Evolutionary conservation across 2,888 invertebrate species (phyloP).

Genomic region (Galerucella calmariensis): DNA sequence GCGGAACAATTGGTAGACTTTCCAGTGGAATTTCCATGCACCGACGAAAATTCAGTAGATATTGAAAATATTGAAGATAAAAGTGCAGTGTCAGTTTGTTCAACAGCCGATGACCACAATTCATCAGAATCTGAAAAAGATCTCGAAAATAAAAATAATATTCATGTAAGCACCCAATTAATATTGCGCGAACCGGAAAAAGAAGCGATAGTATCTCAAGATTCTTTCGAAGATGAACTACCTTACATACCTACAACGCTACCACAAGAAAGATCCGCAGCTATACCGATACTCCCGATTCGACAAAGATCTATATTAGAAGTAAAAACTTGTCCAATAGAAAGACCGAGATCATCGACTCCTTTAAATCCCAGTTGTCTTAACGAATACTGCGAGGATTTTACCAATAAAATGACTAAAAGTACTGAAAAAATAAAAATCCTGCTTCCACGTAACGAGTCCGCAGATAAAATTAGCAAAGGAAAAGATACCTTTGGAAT

Average conservation of each 20-base stretch:
- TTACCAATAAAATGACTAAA: constrained; percentile 56
- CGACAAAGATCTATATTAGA: constrained; percentile 74
- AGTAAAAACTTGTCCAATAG: constrained; percentile 77
- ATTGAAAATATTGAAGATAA: constrained; percentile 24
- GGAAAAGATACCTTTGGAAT: constrained; percentile 59
- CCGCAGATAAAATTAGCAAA: constrained; percentile 56
- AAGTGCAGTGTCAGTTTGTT: constrained; percentile 35
- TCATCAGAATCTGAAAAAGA: constrained; percentile 81
- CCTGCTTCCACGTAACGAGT: constrained; percentile 68
- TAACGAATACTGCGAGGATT: constrained; percentile 74
- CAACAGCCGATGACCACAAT: constrained; percentile 63
- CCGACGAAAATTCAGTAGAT: not conserved
- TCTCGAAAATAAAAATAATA: constrained; percentile 66
- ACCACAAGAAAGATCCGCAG: constrained; percentile 85
- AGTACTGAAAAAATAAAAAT: constrained; percentile 76
- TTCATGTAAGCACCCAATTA: constrained; percentile 64
- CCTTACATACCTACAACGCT: constrained; percentile 92
- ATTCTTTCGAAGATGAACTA: constrained; percentile 85
- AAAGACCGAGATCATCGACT: constrained; percentile 79
- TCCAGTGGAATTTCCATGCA: not conserved
- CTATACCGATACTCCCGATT: constrained; percentile 83
- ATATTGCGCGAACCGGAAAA: constrained; percentile 75
- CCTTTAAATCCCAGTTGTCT: constrained; percentile 78
- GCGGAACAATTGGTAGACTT: not conserved
- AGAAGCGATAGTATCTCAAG: constrained; percentile 81